phyloP scores from a whole-genome alignment of 2,888 invertebrate species.

The Syritta pipiens region DNA sequence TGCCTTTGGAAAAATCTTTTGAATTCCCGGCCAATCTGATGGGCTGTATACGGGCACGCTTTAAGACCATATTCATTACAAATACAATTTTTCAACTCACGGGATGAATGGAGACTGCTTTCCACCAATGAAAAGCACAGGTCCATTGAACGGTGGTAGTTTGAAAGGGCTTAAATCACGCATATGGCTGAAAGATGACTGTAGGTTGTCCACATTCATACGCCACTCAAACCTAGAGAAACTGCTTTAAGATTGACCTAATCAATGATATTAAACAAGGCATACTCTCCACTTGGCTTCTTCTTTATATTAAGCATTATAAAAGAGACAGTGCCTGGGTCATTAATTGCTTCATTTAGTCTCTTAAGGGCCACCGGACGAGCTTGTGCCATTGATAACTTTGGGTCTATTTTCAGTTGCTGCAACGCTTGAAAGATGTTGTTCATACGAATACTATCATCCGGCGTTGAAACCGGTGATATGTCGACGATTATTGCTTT shows the following conservation, averaged over 20 bases:
- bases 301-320: slow-evolving; percentile 92
- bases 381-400: slow-evolving; percentile 66
- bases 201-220: slow-evolving; percentile 84
- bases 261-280: neutral
- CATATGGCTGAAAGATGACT: slow-evolving; percentile 82
- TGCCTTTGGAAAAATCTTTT: too few species aligned
- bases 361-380: neutral
- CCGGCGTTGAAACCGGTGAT: slow-evolving; percentile 82
- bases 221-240: slow-evolving; percentile 84
- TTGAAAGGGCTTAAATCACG: slow-evolving; percentile 64
- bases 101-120: slow-evolving; percentile 90
- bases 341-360: neutral
- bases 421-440: slow-evolving; percentile 85
- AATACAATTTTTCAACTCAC: too few species aligned
- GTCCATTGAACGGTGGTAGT: slow-evolving; percentile 80
- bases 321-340: slow-evolving; percentile 83
- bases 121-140: slow-evolving; percentile 92
- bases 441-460: slow-evolving; percentile 83
- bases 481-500: slow-evolving; percentile 87
- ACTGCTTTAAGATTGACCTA: neutral
- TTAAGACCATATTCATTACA: too few species aligned
- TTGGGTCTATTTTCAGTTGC: slow-evolving; percentile 82
- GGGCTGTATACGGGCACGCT: too few species aligned
- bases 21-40: too few species aligned
- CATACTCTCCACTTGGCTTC: slow-evolving; percentile 80